Conservation (phyloP, 2,888 invertebrate genomes). For the Baccha elongata region DNA sequence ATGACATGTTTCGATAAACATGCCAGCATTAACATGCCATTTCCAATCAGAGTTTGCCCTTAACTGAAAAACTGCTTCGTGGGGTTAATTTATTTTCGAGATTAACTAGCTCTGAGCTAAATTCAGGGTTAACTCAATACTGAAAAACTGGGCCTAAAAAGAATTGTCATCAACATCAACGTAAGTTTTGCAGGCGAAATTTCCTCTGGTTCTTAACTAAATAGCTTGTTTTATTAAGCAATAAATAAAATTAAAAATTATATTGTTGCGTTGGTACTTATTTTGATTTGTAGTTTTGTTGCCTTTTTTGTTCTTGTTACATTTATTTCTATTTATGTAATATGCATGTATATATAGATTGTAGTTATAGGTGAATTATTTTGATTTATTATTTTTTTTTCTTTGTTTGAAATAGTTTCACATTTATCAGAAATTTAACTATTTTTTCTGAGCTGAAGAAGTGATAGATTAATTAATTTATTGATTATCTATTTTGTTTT, state of each 20-base stretch:
- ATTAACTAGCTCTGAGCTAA: no score
- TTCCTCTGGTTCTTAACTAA: no score
- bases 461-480: conserved; percentile 9
- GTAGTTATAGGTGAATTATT: background rate
- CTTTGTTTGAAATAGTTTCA: background rate
- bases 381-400: background rate
- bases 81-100: no score
- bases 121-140: no score
- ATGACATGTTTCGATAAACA: no score
- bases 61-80: no score
- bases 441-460: conserved; percentile 27
- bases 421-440: background rate
- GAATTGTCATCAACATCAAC: no score
- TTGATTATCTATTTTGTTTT: conserved; percentile 16
- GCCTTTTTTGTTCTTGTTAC: conserved; percentile 1
- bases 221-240: background rate
- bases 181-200: no score
- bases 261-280: conserved; percentile 20
- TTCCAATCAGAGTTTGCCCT: no score
- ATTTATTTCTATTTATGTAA: conserved; percentile 6
- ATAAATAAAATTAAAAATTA: background rate
- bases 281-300: conserved; percentile 20
- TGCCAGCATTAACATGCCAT: no score
- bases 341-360: background rate
- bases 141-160: no score